Conservation (phyloP, 1,140 invertebrate species). For the Papilio polyxenes region DNA sequence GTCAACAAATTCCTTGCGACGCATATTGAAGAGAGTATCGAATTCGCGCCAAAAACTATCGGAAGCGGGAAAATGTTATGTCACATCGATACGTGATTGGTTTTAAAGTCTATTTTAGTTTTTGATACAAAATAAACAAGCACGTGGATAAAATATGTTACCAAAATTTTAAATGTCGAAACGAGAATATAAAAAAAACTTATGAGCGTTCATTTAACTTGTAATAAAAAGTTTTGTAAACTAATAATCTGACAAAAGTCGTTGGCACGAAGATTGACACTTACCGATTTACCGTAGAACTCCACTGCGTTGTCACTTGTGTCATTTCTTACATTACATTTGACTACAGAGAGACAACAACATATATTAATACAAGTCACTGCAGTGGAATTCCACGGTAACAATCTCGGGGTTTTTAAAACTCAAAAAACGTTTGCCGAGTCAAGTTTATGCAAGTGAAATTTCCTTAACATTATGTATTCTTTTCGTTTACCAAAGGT, state of each 20-base stretch:
- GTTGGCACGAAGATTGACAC: not conserved
- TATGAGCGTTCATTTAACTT: not conserved
- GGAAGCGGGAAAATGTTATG: constrained; percentile 33
- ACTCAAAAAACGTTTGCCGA: not conserved
- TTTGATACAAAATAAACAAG: not conserved
- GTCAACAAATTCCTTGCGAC: constrained; percentile 22
- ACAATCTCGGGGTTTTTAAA: not conserved
- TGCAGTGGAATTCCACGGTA: not conserved
- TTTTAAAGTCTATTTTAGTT: constrained; percentile 4
- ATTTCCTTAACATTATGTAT: constrained; percentile 1
- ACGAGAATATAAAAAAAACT: no score
- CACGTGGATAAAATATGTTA: not conserved
- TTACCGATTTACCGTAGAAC: no score
- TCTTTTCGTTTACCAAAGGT: not conserved
- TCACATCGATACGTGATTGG: constrained; percentile 14
- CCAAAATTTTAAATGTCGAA: no score
- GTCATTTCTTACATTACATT: no score
- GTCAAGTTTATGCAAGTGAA: not conserved
- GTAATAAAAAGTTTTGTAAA: not conserved
- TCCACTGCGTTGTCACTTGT: no score
- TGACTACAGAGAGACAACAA: not conserved
- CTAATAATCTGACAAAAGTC: not conserved
- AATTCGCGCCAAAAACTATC: constrained; percentile 27
- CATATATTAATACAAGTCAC: not conserved
- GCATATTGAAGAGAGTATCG: constrained; percentile 6